Base-by-base conservation (phyloP, 1,140 invertebrate species). In the Drosophila parabipectinata region DNA sequence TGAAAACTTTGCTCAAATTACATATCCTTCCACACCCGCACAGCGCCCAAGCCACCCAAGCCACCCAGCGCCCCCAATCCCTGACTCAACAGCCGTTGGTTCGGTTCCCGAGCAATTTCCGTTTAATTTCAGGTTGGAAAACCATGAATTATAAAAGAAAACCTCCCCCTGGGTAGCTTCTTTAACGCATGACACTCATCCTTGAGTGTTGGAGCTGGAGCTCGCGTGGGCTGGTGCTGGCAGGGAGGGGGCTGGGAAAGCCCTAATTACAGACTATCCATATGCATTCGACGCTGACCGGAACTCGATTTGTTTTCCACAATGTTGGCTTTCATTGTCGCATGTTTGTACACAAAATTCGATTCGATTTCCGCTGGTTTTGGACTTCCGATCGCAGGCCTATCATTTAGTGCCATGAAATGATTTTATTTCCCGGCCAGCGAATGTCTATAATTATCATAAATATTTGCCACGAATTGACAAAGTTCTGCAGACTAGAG, bases 261-360 rank as follows among this genome's bases (percentile, higher is more conserved):
- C 4, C 41, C 8, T 85, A 85, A 80, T 85, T 84, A 85, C 52
- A 52, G 59, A 48, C 64, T 39, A 30, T 41, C 39, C 8, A 28
- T 59, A 55, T 55, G 50, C 37, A 14, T 52, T 54, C 14, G 21
- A 54, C 24, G 41, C 47, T 45, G 48, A 30, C 53, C 37, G 41
- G 30, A 41, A 58, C 73, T 66, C 80, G 80, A 84, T 85, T 85
- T 87, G 82, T 87, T 87, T 74, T 64, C 71, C 79, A 82, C 71
- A 87, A 88, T 82, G 82, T 88, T 88, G 69, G 79, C 64, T 87
- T 88, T 82, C 83, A 69, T 62, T 82, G 83, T 88, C 82, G 75
- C 82, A 87, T 87, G 82, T 87, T 87, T 87, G 82, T 87, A 87
- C 83, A 87, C 82, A 87, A 39, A 76, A 37, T 66, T 59, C 54